Conservation (phyloP, 2,888 invertebrate species). For the Standfussiana lucernea region DNA sequence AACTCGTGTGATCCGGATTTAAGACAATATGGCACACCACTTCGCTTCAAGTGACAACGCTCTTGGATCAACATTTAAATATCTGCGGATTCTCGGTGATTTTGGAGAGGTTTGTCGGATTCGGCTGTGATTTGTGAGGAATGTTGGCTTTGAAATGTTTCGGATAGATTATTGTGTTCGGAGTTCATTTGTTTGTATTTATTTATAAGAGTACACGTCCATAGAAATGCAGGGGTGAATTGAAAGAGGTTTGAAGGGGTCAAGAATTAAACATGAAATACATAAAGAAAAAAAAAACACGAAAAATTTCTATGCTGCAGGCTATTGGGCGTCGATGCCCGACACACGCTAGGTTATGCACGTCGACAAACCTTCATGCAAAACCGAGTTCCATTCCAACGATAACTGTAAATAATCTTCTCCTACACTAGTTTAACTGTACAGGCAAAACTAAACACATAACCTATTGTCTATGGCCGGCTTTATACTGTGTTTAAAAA, state of each 20-base stretch:
- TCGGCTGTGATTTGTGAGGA: slow-evolving; percentile 17
- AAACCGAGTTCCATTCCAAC: background rate
- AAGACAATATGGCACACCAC: slow-evolving; percentile 65
- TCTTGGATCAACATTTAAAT: slow-evolving; percentile 64
- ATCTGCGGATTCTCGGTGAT: slow-evolving; percentile 45
- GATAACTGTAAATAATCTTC: background rate
- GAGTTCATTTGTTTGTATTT: background rate
- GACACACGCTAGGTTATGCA: background rate
- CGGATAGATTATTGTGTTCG: background rate
- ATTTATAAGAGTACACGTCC: background rate
- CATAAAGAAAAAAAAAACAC: background rate
- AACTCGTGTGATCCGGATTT: slow-evolving; percentile 63
- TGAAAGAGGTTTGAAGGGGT: no score
- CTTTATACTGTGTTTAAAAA: background rate
- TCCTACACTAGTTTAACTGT: background rate
- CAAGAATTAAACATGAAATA: background rate
- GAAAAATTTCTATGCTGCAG: background rate
- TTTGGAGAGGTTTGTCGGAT: slow-evolving; percentile 27
- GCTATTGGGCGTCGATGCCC: no score
- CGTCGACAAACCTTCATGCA: background rate
- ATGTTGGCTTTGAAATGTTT: slow-evolving; percentile 21
- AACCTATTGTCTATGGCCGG: background rate
- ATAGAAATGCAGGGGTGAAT: background rate
- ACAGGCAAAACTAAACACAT: no score
- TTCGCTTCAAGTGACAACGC: slow-evolving; percentile 52